Evolutionary conservation across 1,140 invertebrate species (phyloP).

Genomic region (Aphaenogaster rudis): DNA sequence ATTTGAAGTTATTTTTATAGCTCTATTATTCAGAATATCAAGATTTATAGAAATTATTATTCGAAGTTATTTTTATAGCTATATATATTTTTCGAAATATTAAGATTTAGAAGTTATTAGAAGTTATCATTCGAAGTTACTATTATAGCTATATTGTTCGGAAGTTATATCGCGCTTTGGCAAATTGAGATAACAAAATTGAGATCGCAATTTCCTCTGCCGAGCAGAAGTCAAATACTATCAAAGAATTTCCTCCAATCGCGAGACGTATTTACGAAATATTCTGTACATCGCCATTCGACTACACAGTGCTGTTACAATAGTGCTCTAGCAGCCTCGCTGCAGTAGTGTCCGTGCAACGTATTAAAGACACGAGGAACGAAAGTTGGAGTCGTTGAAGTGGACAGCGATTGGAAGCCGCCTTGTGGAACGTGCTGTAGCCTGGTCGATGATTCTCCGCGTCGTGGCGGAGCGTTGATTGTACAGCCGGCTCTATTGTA

Average conservation of each 20-base stretch:
- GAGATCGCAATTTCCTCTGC: constrained; percentile 2
- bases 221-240: not conserved
- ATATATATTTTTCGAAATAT: too few species aligned
- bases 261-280: not conserved
- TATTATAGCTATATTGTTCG: too few species aligned
- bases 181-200: constrained; percentile 21
- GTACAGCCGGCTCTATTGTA: constrained; percentile 36
- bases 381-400: not conserved
- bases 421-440: constrained; percentile 35
- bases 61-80: too few species aligned
- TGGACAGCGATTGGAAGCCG: not conserved
- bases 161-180: not conserved
- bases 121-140: too few species aligned
- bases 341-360: not conserved
- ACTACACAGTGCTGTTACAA: not conserved
- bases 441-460: constrained; percentile 19
- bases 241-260: not conserved
- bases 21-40: too few species aligned
- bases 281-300: not conserved
- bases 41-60: too few species aligned
- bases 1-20: too few species aligned
- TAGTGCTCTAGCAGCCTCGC: not conserved
- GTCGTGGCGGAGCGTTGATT: constrained; percentile 37
- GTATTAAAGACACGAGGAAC: constrained; percentile 13
- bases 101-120: too few species aligned